Conservation (phyloP, 23 tunicate genomes). For the Trididemnum nubilum region DNA sequence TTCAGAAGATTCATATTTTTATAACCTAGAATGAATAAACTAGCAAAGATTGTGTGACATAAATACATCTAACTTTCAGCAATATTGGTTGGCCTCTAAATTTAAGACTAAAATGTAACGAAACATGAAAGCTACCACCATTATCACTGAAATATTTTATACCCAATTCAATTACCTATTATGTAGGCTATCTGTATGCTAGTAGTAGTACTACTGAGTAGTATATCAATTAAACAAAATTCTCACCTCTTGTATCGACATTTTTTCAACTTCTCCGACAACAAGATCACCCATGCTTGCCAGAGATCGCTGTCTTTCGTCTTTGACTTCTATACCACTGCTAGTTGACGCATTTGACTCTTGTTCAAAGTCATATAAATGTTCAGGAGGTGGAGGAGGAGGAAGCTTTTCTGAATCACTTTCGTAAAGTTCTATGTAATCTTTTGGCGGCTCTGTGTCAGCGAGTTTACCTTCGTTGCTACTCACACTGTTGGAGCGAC, state of each 20-base stretch:
- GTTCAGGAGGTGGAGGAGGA: constrained; percentile 29
- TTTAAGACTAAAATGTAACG: no score
- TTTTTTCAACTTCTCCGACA: constrained; percentile 37
- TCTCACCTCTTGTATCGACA: constrained; percentile 45
- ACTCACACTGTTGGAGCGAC: constrained; percentile 13
- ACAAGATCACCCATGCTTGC: constrained; percentile 60
- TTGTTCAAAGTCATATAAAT: constrained; percentile 49
- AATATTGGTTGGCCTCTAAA: no score
- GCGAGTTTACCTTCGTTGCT: background rate
- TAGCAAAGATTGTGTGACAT: no score
- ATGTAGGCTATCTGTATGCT: no score
- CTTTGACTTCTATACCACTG: constrained; percentile 19
- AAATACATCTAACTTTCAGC: no score
- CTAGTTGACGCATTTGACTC: constrained; percentile 35
- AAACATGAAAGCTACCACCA: no score
- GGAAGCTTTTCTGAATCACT: constrained; percentile 22
- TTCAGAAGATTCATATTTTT: no score
- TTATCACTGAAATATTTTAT: no score
- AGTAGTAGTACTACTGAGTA: no score
- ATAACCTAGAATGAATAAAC: no score
- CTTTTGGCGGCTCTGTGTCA: background rate
- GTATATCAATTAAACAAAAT: no score
- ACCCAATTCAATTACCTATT: no score
- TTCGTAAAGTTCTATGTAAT: constrained; percentile 26
- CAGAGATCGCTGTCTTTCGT: background rate